phyloP scores from a whole-genome alignment of 1,140 invertebrate genomes.

The Apis florea region DNA sequence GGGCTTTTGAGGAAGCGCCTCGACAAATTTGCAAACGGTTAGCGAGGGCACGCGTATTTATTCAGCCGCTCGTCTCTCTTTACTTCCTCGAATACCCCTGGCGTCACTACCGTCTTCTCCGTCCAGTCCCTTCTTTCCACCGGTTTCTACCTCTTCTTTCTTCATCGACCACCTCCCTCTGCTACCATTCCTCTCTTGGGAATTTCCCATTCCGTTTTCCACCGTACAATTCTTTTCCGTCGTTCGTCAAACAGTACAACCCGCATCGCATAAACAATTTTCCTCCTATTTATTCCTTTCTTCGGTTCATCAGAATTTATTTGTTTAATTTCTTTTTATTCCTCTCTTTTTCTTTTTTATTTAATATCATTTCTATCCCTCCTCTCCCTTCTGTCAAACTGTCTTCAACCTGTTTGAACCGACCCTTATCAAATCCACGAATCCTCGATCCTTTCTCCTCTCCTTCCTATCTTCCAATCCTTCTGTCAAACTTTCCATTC shows the following conservation, averaged over 20 bases:
- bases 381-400: background rate
- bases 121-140: background rate
- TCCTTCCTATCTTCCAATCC: slow-evolving; percentile 1
- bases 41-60: slow-evolving; percentile 61
- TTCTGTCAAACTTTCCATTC: slow-evolving; percentile 2
- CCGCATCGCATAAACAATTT: background rate
- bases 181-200: background rate
- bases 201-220: too few species aligned
- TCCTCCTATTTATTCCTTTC: background rate
- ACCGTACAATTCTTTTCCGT: too few species aligned
- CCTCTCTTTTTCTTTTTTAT: background rate
- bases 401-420: background rate
- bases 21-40: slow-evolving; percentile 66
- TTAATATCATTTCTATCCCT: background rate
- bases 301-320: background rate
- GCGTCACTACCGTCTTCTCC: slow-evolving; percentile 8
- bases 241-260: background rate
- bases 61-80: slow-evolving; percentile 56
- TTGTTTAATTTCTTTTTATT: background rate
- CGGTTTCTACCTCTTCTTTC: background rate
- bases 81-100: slow-evolving; percentile 37
- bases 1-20: slow-evolving; percentile 46
- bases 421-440: slow-evolving; percentile 27
- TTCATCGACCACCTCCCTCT: background rate
- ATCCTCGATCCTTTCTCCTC: background rate